Base-by-base conservation (phyloP, 1,140 invertebrate genomes). In the Chymomyza costata region DNA sequence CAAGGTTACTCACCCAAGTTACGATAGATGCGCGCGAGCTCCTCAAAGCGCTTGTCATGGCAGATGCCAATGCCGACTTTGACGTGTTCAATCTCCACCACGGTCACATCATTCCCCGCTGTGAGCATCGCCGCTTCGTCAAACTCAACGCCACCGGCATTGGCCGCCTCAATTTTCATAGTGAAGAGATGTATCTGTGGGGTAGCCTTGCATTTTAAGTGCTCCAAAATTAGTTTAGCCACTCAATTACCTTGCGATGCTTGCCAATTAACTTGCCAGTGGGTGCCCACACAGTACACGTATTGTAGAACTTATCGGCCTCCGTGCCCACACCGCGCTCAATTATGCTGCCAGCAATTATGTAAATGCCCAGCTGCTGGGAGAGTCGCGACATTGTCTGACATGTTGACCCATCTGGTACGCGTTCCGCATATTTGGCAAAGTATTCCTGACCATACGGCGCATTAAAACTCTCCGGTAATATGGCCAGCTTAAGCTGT, bases 381-480 rank as follows among this genome's bases (percentile, higher is more conserved):
- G 96, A 95, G 5, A 91, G 90, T 43, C 88, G 83, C 0, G 94
- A 92, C 37, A 98, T 84, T 19, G 90, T 89, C 17, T 78, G 55
- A 49, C 90, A 90, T 0, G 95, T 95, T 52, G 90, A 87, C 1
- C 94, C 94, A 45, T 86, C 82, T 0, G 95, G 95, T 19, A 98
- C 90, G 10, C 84, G 68, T 86, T 98, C 96, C 0, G 96, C 93
- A 87, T 97, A 97, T 68, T 95, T 89, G 1, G 88, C 83, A 83
- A 98, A 97, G 82, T 92, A 93, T 67, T 92, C 92, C 89, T 63
- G 39, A 28, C 38, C 59, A 87, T 97, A 98, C 0, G 95, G 95
- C 7, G 93, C 95, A 87, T 97, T 98, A 78, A 97, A 98, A 81
- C 95, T 97, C 88, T 98, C 96, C 6, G 96, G 95, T 11, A 97